A percentile compares a stretch with the other conserved stretches of the same genome.
Conservation (phyloP, 2,888 invertebrate species). For the Cataglyphis cursor region DNA sequence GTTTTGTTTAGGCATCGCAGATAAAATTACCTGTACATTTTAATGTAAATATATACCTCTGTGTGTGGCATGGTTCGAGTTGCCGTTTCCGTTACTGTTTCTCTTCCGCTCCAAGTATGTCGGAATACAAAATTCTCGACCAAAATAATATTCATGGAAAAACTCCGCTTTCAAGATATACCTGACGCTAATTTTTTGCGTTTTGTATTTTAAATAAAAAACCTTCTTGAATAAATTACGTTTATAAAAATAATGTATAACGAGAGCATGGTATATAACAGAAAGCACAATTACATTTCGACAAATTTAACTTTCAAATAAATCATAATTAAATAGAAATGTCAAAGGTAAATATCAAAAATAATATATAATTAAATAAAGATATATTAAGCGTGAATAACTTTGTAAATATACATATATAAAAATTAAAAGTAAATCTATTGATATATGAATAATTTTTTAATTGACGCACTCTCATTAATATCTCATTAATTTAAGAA, state of each 20-base stretch:
- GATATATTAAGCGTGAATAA: not conserved
- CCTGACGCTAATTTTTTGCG: slow-evolving; percentile 21
- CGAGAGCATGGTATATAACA: not conserved
- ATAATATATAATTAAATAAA: not conserved
- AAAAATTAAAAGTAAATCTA: not conserved
- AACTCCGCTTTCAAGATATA: not conserved
- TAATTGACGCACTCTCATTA: not conserved
- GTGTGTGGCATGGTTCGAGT: not conserved
- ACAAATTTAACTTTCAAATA: not conserved
- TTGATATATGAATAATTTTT: not conserved
- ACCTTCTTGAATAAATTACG: slow-evolving; percentile 20
- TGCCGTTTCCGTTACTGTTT: slow-evolving; percentile 17
- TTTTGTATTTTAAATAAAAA: slow-evolving; percentile 3
- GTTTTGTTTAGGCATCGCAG: slow-evolving; percentile 12
- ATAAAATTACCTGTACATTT: slow-evolving; percentile 19
- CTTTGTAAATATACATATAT: not conserved
- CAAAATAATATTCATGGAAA: slow-evolving; percentile 33
- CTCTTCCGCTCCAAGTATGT: slow-evolving; percentile 17
- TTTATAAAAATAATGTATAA: slow-evolving; percentile 14
- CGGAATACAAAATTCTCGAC: slow-evolving; percentile 17
- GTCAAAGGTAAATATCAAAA: not conserved
- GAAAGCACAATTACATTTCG: not conserved
- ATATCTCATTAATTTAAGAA: not conserved
- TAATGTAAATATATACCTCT: slow-evolving; percentile 20
- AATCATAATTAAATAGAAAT: slow-evolving; percentile 5